phyloP scores from a whole-genome alignment of 1,140 invertebrate species.

The Listronotus oregonensis region DNA sequence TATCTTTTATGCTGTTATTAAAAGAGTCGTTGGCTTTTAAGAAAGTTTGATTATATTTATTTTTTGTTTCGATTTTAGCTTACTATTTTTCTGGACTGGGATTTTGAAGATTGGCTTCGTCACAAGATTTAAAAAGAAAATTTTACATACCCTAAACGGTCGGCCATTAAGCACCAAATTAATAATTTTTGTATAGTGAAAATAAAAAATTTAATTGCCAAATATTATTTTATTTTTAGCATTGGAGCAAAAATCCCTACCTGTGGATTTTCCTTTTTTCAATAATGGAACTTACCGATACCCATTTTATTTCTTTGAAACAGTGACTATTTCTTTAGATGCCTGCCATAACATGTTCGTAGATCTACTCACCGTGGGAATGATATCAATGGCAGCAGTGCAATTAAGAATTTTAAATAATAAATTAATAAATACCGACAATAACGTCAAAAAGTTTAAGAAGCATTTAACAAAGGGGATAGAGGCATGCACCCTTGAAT shows the following conservation, averaged over 20 bases:
- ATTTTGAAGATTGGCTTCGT: no score
- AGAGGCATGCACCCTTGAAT: background rate
- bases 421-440: constrained; percentile 26
- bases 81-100: no score
- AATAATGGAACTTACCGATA: constrained; percentile 17
- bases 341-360: constrained; percentile 31
- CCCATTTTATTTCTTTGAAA: constrained; percentile 34
- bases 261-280: constrained; percentile 27
- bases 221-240: no score
- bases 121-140: no score
- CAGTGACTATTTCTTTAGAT: constrained; percentile 5
- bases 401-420: constrained; percentile 37
- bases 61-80: no score
- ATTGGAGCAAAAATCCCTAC: constrained; percentile 8
- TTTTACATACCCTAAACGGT: no score
- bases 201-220: no score
- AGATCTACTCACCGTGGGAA: constrained; percentile 29
- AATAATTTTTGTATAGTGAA: no score
- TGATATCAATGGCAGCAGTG: constrained; percentile 24
- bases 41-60: no score
- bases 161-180: no score
- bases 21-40: no score
- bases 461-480: background rate
- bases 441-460: constrained; percentile 16
- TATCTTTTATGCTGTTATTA: no score